Percentiles rank a stretch among this genome's conserved stretches.
phyloP scores from a whole-genome alignment of 2,113 vertebrate species.

The Circaetus cinerascens region DNA sequence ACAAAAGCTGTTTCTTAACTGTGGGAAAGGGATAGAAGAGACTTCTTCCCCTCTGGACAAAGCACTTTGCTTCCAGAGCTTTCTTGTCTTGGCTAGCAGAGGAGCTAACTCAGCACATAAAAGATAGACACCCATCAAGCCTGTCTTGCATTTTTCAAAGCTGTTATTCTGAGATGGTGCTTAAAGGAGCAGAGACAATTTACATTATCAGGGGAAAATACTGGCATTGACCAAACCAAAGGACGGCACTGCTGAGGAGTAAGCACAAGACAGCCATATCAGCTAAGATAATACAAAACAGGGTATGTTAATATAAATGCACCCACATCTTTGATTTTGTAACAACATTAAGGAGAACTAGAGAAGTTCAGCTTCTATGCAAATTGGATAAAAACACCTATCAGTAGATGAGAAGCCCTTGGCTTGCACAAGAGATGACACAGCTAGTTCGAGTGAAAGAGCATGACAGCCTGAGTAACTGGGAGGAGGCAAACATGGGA shows the following conservation, averaged over 20 bases:
- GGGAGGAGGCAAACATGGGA: background rate
- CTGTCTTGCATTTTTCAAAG: background rate
- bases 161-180: background rate
- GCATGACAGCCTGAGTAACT: background rate
- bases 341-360: background rate
- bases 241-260: background rate
- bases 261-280: background rate
- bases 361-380: background rate
- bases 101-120: constrained; percentile 32
- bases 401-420: background rate
- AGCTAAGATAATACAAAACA: background rate
- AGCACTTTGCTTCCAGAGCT: background rate
- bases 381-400: background rate
- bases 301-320: background rate
- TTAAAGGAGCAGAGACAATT: background rate
- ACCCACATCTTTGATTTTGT: background rate
- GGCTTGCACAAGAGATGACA: background rate
- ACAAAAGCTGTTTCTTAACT: constrained; percentile 2
- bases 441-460: rapidly evolving
- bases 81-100: constrained; percentile 13
- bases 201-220: background rate
- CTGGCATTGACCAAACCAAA: background rate
- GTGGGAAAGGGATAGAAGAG: constrained; percentile 12
- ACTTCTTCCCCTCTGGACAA: constrained; percentile 13
- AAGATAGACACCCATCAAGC: background rate